Percentiles rank a stretch among this genome's conserved stretches.
Evolutionary conservation across 1,140 invertebrate species (phyloP).

Genomic region (Onthophagus taurus): DNA sequence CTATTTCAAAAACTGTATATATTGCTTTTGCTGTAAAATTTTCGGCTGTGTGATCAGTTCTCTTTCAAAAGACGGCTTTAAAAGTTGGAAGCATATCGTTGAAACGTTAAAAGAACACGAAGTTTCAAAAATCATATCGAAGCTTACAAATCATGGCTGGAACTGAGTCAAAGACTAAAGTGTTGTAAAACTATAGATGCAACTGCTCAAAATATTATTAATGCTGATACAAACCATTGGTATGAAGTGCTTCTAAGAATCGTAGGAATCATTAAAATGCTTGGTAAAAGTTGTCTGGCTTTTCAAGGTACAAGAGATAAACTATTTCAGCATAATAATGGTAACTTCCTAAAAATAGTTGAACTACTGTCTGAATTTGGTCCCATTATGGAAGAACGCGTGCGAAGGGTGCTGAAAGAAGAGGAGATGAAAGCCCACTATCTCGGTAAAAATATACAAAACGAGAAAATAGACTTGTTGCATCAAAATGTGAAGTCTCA

Average conservation of each 20-base stretch:
- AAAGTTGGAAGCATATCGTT: no score
- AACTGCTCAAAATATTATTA: slow-evolving; percentile 8
- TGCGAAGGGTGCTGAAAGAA: slow-evolving; percentile 11
- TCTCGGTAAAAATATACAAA: slow-evolving; percentile 14
- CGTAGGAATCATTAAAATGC: slow-evolving; percentile 8
- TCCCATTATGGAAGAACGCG: slow-evolving; percentile 11
- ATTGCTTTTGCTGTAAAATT: slow-evolving; percentile 9
- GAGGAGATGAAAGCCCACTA: slow-evolving; percentile 13
- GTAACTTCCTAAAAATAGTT: slow-evolving; percentile 18
- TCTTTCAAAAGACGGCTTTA: no score
- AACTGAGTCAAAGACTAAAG: slow-evolving; percentile 8
- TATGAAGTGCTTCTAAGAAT: slow-evolving; percentile 5
- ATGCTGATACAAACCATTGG: slow-evolving; percentile 9
- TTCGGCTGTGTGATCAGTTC: slow-evolving; percentile 4
- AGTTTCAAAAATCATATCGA: no score
- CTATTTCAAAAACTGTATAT: slow-evolving; percentile 8
- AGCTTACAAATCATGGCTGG: background rate
- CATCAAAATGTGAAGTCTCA: slow-evolving; percentile 7
- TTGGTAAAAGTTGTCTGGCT: slow-evolving; percentile 2
- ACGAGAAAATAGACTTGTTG: slow-evolving; percentile 10
- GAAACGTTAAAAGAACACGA: no score
- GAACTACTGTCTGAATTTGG: slow-evolving; percentile 15
- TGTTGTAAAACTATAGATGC: slow-evolving; percentile 13
- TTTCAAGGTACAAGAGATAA: slow-evolving; percentile 13
- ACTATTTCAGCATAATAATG: slow-evolving; percentile 16